Conservation (phyloP, 2,797 vertebrate species). For the Dallia pectoralis region DNA sequence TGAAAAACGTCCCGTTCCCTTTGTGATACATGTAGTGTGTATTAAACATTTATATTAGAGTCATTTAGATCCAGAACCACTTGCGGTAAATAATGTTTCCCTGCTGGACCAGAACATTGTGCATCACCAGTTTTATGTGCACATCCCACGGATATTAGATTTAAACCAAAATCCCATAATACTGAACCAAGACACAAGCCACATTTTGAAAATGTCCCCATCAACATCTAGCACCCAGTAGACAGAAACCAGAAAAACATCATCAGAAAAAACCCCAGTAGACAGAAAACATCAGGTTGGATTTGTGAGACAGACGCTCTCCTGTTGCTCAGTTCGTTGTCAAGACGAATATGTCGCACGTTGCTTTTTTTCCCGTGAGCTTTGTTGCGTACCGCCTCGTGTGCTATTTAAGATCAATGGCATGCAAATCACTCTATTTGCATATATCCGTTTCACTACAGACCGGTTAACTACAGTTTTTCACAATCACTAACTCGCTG, state of each 20-base stretch:
- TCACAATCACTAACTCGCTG: too few relatives aligned
- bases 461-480: slow-evolving; percentile 38
- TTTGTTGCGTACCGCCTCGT: slow-evolving; percentile 45
- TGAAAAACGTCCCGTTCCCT: too few relatives aligned
- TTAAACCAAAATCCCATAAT: too few relatives aligned
- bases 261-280: neutral
- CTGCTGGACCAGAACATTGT: too few relatives aligned
- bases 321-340: neutral
- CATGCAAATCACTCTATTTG: slow-evolving; percentile 64
- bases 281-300: neutral
- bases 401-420: slow-evolving; percentile 54
- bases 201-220: too few relatives aligned
- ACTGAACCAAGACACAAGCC: too few relatives aligned
- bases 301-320: neutral
- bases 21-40: too few relatives aligned
- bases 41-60: too few relatives aligned
- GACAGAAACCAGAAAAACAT: neutral
- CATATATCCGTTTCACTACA: slow-evolving; percentile 65
- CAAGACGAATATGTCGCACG: neutral
- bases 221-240: neutral
- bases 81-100: too few relatives aligned
- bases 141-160: too few relatives aligned
- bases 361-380: neutral
- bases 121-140: too few relatives aligned
- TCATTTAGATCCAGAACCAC: too few relatives aligned